Percentiles rank a stretch among this genome's conserved stretches.
Evolutionary conservation across 2,797 vertebrate genomes (phyloP).

Genomic region (Ctenopoma kingsleyae): DNA sequence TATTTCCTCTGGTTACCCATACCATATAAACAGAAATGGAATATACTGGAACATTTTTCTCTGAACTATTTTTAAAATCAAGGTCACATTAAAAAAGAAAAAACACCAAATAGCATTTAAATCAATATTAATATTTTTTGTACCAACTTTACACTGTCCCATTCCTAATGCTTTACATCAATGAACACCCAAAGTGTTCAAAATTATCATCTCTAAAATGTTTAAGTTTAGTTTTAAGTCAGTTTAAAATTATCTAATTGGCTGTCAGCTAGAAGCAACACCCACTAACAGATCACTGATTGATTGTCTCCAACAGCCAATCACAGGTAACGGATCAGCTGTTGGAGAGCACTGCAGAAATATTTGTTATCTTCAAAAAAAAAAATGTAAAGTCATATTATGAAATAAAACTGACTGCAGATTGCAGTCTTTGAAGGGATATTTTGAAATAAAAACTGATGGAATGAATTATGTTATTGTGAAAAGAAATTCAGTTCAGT

Average conservation of each 20-base stretch:
- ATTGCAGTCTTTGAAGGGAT: background rate
- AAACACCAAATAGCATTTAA: background rate
- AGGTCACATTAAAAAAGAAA: background rate
- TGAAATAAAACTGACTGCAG: background rate
- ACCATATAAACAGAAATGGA: background rate
- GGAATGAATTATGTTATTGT: background rate
- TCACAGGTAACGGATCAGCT: too few relatives aligned
- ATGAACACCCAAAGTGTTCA: background rate
- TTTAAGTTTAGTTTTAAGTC: too few relatives aligned
- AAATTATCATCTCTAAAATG: too few relatives aligned
- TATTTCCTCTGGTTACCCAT: conserved; percentile 1
- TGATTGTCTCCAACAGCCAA: too few relatives aligned
- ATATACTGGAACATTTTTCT: background rate
- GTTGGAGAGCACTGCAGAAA: too few relatives aligned
- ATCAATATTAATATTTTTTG: background rate
- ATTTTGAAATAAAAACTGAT: background rate
- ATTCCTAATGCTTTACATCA: background rate
- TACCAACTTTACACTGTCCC: background rate
- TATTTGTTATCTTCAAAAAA: background rate
- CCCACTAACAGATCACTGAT: too few relatives aligned
- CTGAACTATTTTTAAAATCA: too few relatives aligned
- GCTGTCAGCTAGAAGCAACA: background rate
- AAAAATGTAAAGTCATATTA: background rate
- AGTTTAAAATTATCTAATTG: too few relatives aligned
- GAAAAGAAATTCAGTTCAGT: background rate